These are phyloP conservation scores for Saiga tatarica DNA, from an alignment of 2,113 vertebrate species.

Conservation along the genomic window DNA sequence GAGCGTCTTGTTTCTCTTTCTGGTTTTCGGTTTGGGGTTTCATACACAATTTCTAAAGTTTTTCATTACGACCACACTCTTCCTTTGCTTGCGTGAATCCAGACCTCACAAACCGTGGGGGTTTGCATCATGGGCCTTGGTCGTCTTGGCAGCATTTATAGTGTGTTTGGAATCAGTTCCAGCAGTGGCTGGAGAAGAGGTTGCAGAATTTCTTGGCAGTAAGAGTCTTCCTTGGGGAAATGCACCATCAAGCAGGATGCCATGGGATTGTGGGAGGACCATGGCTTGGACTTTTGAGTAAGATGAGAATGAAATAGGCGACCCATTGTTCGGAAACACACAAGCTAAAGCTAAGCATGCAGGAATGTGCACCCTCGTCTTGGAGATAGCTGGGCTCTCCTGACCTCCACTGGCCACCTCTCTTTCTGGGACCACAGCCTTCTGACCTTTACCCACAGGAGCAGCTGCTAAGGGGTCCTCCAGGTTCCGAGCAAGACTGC, in stretches of 20 bases:
- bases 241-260: neutral
- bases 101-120: slow-evolving; percentile 91
- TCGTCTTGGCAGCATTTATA: slow-evolving; percentile 87
- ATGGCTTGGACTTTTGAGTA: neutral
- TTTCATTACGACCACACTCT: neutral
- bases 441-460: neutral
- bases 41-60: neutral
- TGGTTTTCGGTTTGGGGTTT: neutral
- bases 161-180: slow-evolving; percentile 90
- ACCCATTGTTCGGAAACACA: neutral
- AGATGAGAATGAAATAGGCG: neutral
- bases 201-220: slow-evolving; percentile 90
- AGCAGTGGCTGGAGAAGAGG: slow-evolving; percentile 88
- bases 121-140: slow-evolving; percentile 86
- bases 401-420: neutral
- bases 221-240: slow-evolving; percentile 67
- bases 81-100: neutral
- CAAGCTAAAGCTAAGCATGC: neutral
- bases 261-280: neutral
- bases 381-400: neutral
- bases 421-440: neutral
- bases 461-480: neutral
- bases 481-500: neutral
- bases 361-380: neutral
- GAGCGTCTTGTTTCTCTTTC: neutral